Conservation (phyloP, 2,888 invertebrate genomes). For the Brachynemurus nebulosus region DNA sequence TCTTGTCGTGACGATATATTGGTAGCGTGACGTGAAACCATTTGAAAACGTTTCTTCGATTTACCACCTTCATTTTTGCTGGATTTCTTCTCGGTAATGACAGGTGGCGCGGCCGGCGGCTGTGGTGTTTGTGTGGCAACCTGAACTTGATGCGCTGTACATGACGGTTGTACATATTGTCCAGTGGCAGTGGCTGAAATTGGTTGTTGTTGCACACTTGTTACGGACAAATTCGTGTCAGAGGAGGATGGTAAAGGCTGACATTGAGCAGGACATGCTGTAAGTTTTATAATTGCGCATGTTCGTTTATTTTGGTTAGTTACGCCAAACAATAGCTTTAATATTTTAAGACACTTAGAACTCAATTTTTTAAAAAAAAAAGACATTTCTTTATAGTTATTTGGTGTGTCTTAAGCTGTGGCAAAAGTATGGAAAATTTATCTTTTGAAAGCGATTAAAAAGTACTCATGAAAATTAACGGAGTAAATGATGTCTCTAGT, state of each 20-base stretch:
- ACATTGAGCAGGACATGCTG: constrained; percentile 11
- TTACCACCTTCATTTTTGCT: constrained; percentile 6
- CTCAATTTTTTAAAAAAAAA: too few relatives aligned
- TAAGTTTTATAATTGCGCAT: not conserved
- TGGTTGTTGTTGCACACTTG: constrained; percentile 18
- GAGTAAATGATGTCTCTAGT: too few relatives aligned
- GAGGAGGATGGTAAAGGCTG: constrained; percentile 18
- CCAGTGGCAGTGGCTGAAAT: constrained; percentile 16
- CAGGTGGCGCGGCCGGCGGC: constrained; percentile 8
- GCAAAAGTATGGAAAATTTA: too few relatives aligned
- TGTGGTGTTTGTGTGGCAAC: constrained; percentile 43
- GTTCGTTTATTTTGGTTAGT: too few relatives aligned
- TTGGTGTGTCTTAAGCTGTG: too few relatives aligned
- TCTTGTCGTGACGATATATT: constrained; percentile 17
- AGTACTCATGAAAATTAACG: too few relatives aligned
- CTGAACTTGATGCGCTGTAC: constrained; percentile 38
- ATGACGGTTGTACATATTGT: constrained; percentile 21
- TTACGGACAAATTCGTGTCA: constrained; percentile 17
- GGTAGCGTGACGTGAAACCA: constrained; percentile 20
- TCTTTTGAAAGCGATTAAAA: too few relatives aligned
- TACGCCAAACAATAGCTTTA: too few relatives aligned
- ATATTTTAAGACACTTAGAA: too few relatives aligned
- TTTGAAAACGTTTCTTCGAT: constrained; percentile 7
- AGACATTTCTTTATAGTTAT: too few relatives aligned
- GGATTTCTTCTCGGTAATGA: not conserved